Conservation (phyloP, 2,888 invertebrate species). For the Caprella mutica region DNA sequence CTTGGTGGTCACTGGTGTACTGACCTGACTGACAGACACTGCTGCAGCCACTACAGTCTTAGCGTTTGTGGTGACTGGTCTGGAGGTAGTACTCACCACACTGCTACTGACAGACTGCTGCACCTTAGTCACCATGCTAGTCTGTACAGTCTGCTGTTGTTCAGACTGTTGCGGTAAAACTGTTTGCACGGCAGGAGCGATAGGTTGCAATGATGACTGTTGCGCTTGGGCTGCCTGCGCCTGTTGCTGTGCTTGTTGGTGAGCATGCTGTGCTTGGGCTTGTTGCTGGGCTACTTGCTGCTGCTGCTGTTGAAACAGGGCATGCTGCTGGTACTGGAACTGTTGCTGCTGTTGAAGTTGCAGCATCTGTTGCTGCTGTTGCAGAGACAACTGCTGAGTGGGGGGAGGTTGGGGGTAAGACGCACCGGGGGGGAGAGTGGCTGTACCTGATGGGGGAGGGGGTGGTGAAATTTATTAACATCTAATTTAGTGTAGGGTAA, state of each 20-base stretch:
- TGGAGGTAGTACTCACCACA: neutral
- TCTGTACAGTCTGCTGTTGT: neutral
- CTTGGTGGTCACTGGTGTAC: neutral
- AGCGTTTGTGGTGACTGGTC: neutral
- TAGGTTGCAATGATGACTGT: neutral
- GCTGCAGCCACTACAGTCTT: neutral
- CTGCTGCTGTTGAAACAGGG: neutral
- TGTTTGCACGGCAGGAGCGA: slow-evolving; percentile 1
- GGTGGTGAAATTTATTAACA: no score
- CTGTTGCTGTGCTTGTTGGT: neutral
- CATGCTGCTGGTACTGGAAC: slow-evolving; percentile 7
- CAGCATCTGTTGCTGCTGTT: slow-evolving; percentile 6
- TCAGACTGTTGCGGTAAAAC: neutral
- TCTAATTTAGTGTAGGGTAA: no score
- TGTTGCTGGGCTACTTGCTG: neutral
- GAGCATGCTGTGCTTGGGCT: slow-evolving; percentile 8
- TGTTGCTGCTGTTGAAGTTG: slow-evolving; percentile 6
- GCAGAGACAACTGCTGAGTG: slow-evolving; percentile 4
- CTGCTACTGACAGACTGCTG: neutral
- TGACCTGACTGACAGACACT: neutral
- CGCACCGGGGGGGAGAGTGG: neutral
- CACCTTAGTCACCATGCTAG: neutral
- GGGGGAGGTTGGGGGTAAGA: slow-evolving; percentile 2
- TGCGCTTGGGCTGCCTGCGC: neutral
- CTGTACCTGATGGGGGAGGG: no score